A percentile compares a stretch with the other conserved stretches of the same genome.
These are phyloP conservation scores for Ceratina japonica DNA, from an alignment of 1,140 invertebrate species.

Conservation along the genomic window DNA sequence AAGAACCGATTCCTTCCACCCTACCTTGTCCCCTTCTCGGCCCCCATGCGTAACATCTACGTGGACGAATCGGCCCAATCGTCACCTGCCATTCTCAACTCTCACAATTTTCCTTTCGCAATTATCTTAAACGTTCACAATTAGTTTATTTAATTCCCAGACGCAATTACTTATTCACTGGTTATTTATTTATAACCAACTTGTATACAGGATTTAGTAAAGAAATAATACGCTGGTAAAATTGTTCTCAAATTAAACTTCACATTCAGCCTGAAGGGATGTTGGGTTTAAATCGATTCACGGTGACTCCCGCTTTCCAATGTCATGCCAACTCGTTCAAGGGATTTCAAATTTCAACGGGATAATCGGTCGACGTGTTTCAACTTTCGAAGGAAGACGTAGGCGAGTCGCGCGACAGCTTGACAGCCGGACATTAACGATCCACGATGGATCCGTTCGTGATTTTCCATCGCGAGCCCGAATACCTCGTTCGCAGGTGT, in stretches of 20 bases:
- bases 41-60: slow-evolving; percentile 12
- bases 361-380: slow-evolving; percentile 45
- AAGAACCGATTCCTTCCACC: slow-evolving; percentile 29
- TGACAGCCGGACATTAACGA: slow-evolving; percentile 66
- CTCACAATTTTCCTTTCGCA: background rate
- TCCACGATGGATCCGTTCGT: slow-evolving; percentile 60
- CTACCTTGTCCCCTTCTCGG: background rate
- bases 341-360: slow-evolving; percentile 26
- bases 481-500: slow-evolving; percentile 57
- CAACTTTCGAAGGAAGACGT: slow-evolving; percentile 60
- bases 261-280: background rate
- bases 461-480: slow-evolving; percentile 60
- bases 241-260: too few species aligned
- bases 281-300: background rate
- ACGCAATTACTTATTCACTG: too few species aligned
- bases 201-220: too few species aligned
- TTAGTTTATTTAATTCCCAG: too few species aligned
- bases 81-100: slow-evolving; percentile 45
- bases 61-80: slow-evolving; percentile 7
- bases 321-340: background rate
- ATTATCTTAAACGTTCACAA: too few species aligned
- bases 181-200: too few species aligned
- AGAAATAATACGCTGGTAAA: too few species aligned
- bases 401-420: slow-evolving; percentile 60
- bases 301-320: background rate